A percentile compares a stretch with the other conserved stretches of the same genome.
Evolutionary conservation across 53 echinoderm and acorn worm species (phyloP).

Genomic region (Paracentrotus lividus): DNA sequence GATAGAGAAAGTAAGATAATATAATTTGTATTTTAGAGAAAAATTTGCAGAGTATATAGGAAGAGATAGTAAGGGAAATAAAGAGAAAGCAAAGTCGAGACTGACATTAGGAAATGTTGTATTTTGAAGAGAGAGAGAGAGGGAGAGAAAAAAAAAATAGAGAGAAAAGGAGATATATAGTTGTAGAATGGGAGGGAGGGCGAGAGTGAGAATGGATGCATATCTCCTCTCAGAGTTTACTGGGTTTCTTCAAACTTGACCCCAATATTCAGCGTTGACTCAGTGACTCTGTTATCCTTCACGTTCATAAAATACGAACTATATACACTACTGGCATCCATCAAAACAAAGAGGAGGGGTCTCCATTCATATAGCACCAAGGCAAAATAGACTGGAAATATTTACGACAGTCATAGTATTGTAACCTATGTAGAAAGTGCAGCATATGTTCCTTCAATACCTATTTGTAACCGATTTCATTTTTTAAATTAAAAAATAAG

Average conservation of each 20-base stretch:
- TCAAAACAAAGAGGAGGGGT: conserved; percentile 31
- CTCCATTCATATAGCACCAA: background rate
- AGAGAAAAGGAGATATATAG: background rate
- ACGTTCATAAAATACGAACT: conserved; percentile 30
- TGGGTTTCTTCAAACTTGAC: conserved; percentile 44
- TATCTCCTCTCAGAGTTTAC: conserved; percentile 28
- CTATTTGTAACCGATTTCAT: no score
- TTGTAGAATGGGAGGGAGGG: background rate
- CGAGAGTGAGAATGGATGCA: background rate
- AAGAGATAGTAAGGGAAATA: background rate
- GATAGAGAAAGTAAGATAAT: background rate
- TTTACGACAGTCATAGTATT: background rate
- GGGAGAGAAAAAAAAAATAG: background rate
- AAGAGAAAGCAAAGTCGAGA: no score
- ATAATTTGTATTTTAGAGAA: background rate
- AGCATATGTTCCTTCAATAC: no score
- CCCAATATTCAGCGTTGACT: background rate
- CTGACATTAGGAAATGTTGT: no score
- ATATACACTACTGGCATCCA: conserved; percentile 17
- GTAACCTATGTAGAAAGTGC: background rate
- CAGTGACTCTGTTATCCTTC: background rate
- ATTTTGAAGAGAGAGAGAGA: background rate
- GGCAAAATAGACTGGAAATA: background rate
- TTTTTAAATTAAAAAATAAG: no score
- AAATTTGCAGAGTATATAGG: background rate